phyloP scores from a whole-genome alignment of 2,797 vertebrate genomes.

The Scleropages formosus region DNA sequence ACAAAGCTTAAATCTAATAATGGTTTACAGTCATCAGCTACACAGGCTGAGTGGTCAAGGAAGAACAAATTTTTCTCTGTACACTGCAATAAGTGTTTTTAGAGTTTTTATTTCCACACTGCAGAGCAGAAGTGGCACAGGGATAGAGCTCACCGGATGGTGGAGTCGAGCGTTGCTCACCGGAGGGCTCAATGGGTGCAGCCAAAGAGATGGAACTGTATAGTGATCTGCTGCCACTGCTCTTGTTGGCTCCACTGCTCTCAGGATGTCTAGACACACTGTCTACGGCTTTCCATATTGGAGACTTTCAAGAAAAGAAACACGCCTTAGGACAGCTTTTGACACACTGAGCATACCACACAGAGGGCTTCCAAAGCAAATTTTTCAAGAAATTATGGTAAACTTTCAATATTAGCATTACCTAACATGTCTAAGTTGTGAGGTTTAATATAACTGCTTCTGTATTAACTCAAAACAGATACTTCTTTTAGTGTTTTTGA shows the following conservation, averaged over 20 bases:
- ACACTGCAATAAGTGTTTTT: constrained; percentile 9
- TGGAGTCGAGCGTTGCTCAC: neutral
- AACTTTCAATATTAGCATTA: too few species aligned
- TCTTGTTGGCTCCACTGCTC: constrained; percentile 63
- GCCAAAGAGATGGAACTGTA: constrained; percentile 52
- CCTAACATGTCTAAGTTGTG: too few species aligned
- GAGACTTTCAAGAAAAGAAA: constrained; percentile 67
- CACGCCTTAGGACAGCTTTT: neutral
- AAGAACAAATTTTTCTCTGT: neutral
- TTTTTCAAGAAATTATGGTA: neutral
- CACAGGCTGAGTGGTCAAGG: too few species aligned
- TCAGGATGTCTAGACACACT: constrained; percentile 63
- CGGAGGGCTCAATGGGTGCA: neutral
- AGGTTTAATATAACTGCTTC: too few species aligned
- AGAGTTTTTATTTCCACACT: neutral
- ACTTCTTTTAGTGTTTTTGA: too few species aligned
- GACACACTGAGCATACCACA: neutral
- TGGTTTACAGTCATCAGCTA: too few species aligned
- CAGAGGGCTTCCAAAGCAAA: constrained; percentile 19
- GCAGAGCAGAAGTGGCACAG: neutral
- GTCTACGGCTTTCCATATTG: constrained; percentile 67
- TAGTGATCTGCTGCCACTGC: constrained; percentile 59
- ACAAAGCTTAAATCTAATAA: too few species aligned
- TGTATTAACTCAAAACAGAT: too few species aligned
- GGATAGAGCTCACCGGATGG: constrained; percentile 58